A percentile compares a stretch with the other conserved stretches of the same genome.
phyloP scores from a whole-genome alignment of 1,140 invertebrate species.

The Eumaeus atala region DNA sequence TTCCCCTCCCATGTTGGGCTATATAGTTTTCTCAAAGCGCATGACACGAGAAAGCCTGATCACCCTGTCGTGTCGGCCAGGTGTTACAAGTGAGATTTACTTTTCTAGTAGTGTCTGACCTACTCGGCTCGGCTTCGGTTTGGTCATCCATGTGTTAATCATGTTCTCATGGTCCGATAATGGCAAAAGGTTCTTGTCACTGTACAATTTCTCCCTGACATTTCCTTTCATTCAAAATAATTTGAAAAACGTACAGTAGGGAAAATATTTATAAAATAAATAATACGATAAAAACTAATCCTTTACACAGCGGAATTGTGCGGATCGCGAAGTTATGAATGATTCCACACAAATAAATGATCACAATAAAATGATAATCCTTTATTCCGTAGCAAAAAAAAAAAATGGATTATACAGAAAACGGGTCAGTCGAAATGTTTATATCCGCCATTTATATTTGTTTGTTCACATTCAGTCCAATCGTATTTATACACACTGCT shows the following conservation, averaged over 20 bases:
- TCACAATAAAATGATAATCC: constrained; percentile 32
- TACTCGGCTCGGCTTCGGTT: too few species aligned
- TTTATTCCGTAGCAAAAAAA: constrained; percentile 35
- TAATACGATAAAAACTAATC: constrained; percentile 8
- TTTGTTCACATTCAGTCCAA: constrained; percentile 64
- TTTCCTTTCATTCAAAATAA: constrained; percentile 1
- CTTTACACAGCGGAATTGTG: constrained; percentile 10
- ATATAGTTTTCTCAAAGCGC: too few species aligned
- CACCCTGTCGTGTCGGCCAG: too few species aligned
- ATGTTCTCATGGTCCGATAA: too few species aligned
- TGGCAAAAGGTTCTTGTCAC: too few species aligned
- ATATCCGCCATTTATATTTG: constrained; percentile 43
- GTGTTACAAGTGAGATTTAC: too few species aligned
- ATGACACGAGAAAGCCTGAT: too few species aligned
- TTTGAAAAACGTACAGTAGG: not conserved
- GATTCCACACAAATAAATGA: constrained; percentile 19
- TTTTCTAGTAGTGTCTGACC: too few species aligned
- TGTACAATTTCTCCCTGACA: too few species aligned
- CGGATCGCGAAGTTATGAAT: constrained; percentile 16
- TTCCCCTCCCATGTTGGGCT: too few species aligned
- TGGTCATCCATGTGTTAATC: too few species aligned
- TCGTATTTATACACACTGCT: constrained; percentile 29
- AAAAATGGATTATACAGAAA: constrained; percentile 44
- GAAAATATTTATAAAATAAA: constrained; percentile 9
- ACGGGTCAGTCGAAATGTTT: constrained; percentile 53